Conservation (phyloP, 2,888 invertebrate genomes). For the Tetramorium bicarinatum region DNA sequence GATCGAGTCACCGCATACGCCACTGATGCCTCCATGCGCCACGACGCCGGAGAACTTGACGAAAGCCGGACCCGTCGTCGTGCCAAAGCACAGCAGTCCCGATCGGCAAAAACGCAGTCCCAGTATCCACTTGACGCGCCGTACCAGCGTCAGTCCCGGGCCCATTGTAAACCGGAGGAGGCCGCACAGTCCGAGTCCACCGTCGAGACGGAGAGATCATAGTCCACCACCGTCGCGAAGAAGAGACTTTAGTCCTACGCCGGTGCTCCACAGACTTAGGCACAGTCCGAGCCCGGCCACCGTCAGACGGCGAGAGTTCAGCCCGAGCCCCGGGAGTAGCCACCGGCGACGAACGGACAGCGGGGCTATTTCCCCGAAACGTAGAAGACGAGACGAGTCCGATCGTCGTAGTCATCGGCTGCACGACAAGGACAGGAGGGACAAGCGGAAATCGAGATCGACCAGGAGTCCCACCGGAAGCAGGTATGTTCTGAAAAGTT, state of each 20-base stretch:
- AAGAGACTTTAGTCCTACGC: conserved; percentile 83
- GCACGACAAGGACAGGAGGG: conserved; percentile 86
- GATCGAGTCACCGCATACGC: conserved; percentile 91
- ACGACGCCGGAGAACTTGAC: conserved; percentile 79
- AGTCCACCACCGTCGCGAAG: conserved; percentile 81
- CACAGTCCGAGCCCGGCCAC: conserved; percentile 82
- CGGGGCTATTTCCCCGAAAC: conserved; percentile 84
- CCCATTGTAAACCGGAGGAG: conserved; percentile 76
- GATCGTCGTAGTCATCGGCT: conserved; percentile 86
- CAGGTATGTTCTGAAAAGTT: conserved; percentile 72
- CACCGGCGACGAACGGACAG: conserved; percentile 81
- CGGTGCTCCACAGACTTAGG: conserved; percentile 79
- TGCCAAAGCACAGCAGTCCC: conserved; percentile 73
- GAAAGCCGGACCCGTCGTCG: conserved; percentile 42
- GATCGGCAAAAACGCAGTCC: conserved; percentile 76
- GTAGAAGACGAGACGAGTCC: conserved; percentile 85
- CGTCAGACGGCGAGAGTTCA: conserved; percentile 80
- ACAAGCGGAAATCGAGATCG: conserved; percentile 86
- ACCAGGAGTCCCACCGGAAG: conserved; percentile 81
- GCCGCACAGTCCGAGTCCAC: conserved; percentile 84
- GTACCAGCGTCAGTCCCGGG: conserved; percentile 75
- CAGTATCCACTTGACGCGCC: conserved; percentile 72
- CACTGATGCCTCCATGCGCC: conserved; percentile 88
- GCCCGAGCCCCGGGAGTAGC: conserved; percentile 78
- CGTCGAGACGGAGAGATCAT: conserved; percentile 81